Conservation (phyloP, 2,888 invertebrate genomes). For the Aporophyla lueneburgensis region DNA sequence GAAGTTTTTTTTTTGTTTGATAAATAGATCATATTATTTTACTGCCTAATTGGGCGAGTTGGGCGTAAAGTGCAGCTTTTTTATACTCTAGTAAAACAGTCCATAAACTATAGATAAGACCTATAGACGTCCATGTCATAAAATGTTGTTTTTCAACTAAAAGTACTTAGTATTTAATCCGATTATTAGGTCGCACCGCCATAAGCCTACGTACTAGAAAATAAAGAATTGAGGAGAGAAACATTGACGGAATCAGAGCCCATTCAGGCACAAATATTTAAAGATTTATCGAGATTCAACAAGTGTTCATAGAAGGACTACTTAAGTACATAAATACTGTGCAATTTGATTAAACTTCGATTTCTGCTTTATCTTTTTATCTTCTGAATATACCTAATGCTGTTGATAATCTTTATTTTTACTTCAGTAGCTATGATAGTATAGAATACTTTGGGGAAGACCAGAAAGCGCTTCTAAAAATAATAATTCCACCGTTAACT, state of each 20-base stretch:
- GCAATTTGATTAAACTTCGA: too few species aligned
- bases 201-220: slow-evolving; percentile 1
- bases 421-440: background rate
- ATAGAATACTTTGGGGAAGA: slow-evolving; percentile 1
- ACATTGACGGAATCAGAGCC: background rate
- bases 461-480: slow-evolving; percentile 1
- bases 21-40: background rate
- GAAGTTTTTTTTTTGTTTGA: background rate
- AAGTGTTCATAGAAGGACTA: too few species aligned
- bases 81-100: background rate
- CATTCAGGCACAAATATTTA: background rate
- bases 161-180: background rate
- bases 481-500: slow-evolving; percentile 25
- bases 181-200: background rate
- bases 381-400: too few species aligned
- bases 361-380: too few species aligned
- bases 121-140: background rate
- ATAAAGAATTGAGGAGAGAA: background rate
- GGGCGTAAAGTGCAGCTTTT: background rate
- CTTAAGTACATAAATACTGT: too few species aligned
- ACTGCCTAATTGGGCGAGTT: slow-evolving; percentile 3
- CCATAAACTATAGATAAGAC: background rate
- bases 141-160: background rate
- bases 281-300: background rate
- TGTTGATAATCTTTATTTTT: background rate